Conservation (phyloP, 2,797 vertebrate species). For the Arrhamphus sclerolepis region DNA sequence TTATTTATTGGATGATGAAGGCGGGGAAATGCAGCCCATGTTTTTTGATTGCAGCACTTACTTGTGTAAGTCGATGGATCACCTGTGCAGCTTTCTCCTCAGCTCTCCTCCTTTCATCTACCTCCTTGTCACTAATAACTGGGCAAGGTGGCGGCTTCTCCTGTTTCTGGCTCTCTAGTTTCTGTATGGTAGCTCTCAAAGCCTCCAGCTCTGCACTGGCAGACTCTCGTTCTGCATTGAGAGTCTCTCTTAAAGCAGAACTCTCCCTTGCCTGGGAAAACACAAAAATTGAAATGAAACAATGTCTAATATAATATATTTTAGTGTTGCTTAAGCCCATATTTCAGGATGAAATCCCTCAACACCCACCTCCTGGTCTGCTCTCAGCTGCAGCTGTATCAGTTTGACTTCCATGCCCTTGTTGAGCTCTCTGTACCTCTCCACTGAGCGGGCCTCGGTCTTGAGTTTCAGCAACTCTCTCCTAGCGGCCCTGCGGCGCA, state of each 20-base stretch:
- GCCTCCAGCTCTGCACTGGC: constrained; percentile 63
- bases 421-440: constrained; percentile 83
- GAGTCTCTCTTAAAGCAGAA: constrained; percentile 67
- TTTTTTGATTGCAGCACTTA: too few relatives aligned
- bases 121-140: constrained; percentile 55
- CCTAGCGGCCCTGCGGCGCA: constrained; percentile 75
- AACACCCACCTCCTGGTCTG: constrained; percentile 77
- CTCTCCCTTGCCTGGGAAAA: constrained; percentile 76
- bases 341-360: background rate
- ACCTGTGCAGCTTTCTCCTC: constrained; percentile 69
- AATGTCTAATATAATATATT: background rate
- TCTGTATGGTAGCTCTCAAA: constrained; percentile 55
- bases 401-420: constrained; percentile 85
- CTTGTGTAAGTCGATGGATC: constrained; percentile 73
- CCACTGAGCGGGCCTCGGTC: constrained; percentile 77
- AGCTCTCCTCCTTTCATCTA: constrained; percentile 62
- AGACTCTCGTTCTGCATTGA: constrained; percentile 64
- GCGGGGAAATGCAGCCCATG: too few relatives aligned
- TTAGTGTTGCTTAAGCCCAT: background rate
- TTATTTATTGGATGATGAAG: background rate
- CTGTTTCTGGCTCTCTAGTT: constrained; percentile 53
- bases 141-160: constrained; percentile 45
- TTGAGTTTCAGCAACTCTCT: constrained; percentile 77
- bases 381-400: constrained; percentile 82
- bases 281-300: background rate